Evolutionary conservation across 2,113 vertebrate species (phyloP), one percentile per base, ranked within the genome.

Genomic region (Hassar affinis): DNA sequence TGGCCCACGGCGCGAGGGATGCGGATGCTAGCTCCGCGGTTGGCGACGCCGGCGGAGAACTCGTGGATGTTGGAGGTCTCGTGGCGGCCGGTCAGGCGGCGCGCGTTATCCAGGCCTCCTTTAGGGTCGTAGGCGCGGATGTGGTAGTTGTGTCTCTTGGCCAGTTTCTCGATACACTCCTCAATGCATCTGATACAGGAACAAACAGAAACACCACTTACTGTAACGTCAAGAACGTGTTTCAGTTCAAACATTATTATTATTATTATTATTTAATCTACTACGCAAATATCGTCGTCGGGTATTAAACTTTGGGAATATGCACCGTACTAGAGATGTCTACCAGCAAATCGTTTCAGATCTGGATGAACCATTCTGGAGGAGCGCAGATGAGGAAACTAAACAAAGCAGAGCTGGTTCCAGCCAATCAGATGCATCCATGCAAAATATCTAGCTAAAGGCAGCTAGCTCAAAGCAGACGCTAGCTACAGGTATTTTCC

Each of bases 1-100:
- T 97, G 95, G 83, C 95, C 97, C 6, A 97, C 96, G 0, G 89
- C 79, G 56, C 96, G 93, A 1, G 97, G 97, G 89, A 99, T 99
- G 86, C 97, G 97, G 91, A 99, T 98, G 91, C 97, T 98, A 86
- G 96, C 96, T 0, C 96, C 93, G 0, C 97, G 95, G 87, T 99
- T 97, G 87, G 96, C 97, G 75, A 99, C 97, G 0, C 97, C 96
- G 0, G 97, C 97, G 0, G 98, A 99, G 90, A 99, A 99, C 90
- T 96, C 95, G 0, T 97, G 92, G 83, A 99, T 98, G 92, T 92
- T 98, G 77, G 98, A 98, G 0, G 97, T 99, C 88, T 98, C 97
- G 0, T 98, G 93, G 89, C 89, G 95, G 42, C 97, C 98, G 0
- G 97, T 98, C 84, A 98, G 94, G 62, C 96, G 95, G 1, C 97